Percentiles rank a stretch among this genome's conserved stretches.
phyloP scores from a whole-genome alignment of 2,797 vertebrate species.

The Sardinella longiceps region DNA sequence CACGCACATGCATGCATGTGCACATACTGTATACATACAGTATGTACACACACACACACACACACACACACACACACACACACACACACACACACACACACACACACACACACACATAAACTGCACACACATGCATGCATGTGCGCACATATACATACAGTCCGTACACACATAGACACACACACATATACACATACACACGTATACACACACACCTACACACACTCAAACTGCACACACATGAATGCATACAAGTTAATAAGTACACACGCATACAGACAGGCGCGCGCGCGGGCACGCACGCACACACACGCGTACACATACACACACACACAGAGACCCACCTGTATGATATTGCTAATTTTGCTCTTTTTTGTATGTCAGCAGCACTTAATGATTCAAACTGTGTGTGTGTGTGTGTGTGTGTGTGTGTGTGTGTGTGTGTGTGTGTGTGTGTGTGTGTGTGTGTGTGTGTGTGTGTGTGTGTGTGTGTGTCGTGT shows the following conservation, averaged over 20 bases:
- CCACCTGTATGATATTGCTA: no score
- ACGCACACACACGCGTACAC: no score
- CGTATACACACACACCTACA: no score
- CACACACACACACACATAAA: background rate
- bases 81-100: constrained; percentile 28
- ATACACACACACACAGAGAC: no score
- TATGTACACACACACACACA: constrained; percentile 68
- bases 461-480: no score
- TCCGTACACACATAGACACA: background rate
- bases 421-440: background rate
- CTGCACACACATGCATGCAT: background rate
- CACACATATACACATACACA: background rate
- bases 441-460: no score
- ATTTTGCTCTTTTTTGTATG: no score
- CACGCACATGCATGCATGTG: no score
- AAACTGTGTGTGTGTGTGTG: constrained; percentile 10
- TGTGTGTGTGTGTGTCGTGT: background rate
- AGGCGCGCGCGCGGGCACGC: background rate
- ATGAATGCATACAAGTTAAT: no score
- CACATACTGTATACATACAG: no score
- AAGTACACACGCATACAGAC: background rate
- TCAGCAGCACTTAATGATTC: no score
- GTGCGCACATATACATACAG: background rate
- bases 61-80: constrained; percentile 30
- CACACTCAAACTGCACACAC: background rate